These are phyloP conservation scores for Oxytorus armatus DNA, from an alignment of 2,888 invertebrate species.

Conservation along the genomic window DNA sequence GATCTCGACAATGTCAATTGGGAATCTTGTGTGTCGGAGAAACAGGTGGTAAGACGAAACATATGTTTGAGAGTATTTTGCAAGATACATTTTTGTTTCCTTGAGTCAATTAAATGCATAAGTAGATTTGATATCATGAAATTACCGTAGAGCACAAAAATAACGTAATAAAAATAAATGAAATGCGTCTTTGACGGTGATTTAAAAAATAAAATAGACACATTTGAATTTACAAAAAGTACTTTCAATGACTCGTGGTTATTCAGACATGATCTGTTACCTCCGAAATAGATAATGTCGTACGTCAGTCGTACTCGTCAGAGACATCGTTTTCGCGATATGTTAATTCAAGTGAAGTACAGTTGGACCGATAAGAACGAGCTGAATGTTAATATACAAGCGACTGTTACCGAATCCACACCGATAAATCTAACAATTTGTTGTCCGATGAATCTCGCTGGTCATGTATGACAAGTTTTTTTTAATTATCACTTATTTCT, in stretches of 20 bases:
- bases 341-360: conserved; percentile 85
- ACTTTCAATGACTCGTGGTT: no score
- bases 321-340: conserved; percentile 86
- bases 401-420: conserved; percentile 85
- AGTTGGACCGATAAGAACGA: conserved; percentile 85
- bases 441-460: conserved; percentile 87
- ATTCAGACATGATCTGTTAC: no score
- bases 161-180: no score
- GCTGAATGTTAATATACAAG: conserved; percentile 85
- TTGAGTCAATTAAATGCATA: background rate
- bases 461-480: conserved; percentile 84
- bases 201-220: background rate
- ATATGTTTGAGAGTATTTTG: background rate
- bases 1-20: conserved; percentile 86
- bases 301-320: conserved; percentile 85
- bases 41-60: conserved; percentile 74
- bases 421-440: conserved; percentile 87
- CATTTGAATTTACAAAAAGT: no score
- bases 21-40: conserved; percentile 74
- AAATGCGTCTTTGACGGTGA: no score
- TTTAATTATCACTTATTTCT: background rate
- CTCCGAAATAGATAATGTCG: conserved; percentile 80
- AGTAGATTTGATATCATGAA: no score
- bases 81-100: background rate
- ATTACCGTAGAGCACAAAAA: no score